Conservation (phyloP, 2,888 invertebrate species). For the Eledone cirrhosa region DNA sequence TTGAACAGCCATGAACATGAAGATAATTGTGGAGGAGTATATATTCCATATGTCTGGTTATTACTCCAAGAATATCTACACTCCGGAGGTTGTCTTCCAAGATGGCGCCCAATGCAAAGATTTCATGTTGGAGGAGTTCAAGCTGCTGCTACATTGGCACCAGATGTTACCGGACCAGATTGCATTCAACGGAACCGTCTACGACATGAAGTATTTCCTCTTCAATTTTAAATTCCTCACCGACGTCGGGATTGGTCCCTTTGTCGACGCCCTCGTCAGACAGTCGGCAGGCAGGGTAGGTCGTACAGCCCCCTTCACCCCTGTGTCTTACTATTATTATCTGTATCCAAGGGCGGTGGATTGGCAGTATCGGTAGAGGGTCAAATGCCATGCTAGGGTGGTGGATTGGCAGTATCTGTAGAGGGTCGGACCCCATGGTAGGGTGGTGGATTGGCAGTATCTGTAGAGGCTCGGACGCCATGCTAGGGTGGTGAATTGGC, state of each 20-base stretch:
- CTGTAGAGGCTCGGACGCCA: no score
- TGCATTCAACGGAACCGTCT: background rate
- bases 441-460: no score
- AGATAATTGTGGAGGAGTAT: slow-evolving; percentile 7
- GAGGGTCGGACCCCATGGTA: no score
- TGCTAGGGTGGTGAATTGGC: no score
- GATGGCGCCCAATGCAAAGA: background rate
- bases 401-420: no score
- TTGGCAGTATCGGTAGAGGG: no score
- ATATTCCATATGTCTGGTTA: background rate
- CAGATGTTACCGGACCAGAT: background rate
- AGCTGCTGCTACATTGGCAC: slow-evolving; percentile 3
- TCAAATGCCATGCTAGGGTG: no score
- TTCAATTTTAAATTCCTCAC: background rate
- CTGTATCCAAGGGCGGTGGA: no score
- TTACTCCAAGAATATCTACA: background rate
- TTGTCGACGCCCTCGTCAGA: background rate
- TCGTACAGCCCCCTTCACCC: no score
- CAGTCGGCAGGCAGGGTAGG: slow-evolving; percentile 21
- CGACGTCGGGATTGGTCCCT: background rate
- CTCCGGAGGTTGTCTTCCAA: background rate
- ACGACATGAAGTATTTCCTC: background rate
- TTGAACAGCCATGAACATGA: background rate
- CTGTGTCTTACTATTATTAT: no score
- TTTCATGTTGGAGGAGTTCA: background rate